A percentile compares a stretch with the other conserved stretches of the same genome.
Evolutionary conservation across 1,140 invertebrate genomes (phyloP).

Genomic region (Drosophila teissieri): DNA sequence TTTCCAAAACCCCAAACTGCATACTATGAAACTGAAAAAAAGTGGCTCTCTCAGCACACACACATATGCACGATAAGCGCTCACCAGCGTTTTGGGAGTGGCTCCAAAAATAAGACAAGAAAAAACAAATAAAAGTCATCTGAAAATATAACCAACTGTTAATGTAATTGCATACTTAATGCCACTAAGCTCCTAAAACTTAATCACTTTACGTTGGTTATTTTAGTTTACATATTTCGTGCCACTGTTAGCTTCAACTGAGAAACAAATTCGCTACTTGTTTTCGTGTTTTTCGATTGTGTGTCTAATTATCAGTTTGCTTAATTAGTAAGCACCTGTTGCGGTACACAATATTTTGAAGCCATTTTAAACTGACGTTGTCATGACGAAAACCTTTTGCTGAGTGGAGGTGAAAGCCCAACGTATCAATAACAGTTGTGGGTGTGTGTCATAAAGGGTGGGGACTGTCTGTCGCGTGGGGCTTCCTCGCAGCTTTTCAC

Average conservation of each 20-base stretch:
- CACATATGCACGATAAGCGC: constrained; percentile 30
- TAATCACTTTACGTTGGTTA: not conserved
- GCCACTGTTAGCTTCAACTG: constrained; percentile 34
- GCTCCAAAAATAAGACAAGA: constrained; percentile 65
- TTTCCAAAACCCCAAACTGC: constrained; percentile 60
- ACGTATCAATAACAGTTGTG: constrained; percentile 72
- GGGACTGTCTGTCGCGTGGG: constrained; percentile 47
- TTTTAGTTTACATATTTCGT: constrained; percentile 25
- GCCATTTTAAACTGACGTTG: constrained; percentile 41
- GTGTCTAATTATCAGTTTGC: constrained; percentile 53
- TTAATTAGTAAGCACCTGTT: constrained; percentile 73
- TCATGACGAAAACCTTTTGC: constrained; percentile 50
- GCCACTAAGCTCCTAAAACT: not conserved
- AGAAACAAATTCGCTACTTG: constrained; percentile 44
- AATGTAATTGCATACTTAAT: constrained; percentile 20
- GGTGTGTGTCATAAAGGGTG: constrained; percentile 38
- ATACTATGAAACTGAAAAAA: constrained; percentile 20
- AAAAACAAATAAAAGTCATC: constrained; percentile 24
- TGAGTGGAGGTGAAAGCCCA: constrained; percentile 74
- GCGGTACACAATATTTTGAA: constrained; percentile 28
- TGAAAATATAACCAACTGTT: constrained; percentile 41
- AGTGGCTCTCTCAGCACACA: constrained; percentile 21
- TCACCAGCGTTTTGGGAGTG: constrained; percentile 72
- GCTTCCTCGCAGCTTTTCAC: constrained; percentile 56
- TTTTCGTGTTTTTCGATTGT: constrained; percentile 38